Conservation (phyloP, 2,888 invertebrate species). For the Tipula lateralis region DNA sequence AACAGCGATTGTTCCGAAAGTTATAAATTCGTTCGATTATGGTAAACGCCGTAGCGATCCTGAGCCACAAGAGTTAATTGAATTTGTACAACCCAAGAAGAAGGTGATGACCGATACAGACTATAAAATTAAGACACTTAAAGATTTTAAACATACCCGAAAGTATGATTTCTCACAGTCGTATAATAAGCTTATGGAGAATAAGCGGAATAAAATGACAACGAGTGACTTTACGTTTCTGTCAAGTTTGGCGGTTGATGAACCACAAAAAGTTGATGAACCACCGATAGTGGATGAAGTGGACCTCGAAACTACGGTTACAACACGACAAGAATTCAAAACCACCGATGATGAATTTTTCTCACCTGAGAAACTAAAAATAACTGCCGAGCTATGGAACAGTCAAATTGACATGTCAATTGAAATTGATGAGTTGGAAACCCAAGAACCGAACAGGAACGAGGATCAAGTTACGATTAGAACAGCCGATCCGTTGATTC, state of each 20-base stretch:
- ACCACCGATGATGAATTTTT: conserved; percentile 30
- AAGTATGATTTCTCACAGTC: conserved; percentile 33
- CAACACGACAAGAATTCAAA: background rate
- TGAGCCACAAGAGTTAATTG: background rate
- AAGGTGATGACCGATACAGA: background rate
- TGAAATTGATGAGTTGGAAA: background rate
- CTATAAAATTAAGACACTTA: background rate
- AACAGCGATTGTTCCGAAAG: background rate
- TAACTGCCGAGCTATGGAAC: background rate
- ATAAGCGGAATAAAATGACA: conserved; percentile 34
- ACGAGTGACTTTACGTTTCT: background rate
- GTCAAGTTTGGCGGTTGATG: background rate
- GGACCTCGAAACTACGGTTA: background rate
- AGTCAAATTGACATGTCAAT: background rate
- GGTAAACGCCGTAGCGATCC: background rate
- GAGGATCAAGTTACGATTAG: background rate
- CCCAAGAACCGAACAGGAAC: background rate
- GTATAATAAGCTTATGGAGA: conserved; percentile 42
- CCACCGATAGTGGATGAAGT: too few relatives aligned
- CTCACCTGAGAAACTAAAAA: conserved; percentile 30
- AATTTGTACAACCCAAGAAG: background rate
- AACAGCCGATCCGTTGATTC: background rate
- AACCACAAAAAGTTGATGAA: background rate
- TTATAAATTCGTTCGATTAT: background rate
- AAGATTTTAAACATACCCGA: background rate